Base-by-base conservation (phyloP, 2,113 vertebrate genomes). In the Oryzias melastigma region DNA sequence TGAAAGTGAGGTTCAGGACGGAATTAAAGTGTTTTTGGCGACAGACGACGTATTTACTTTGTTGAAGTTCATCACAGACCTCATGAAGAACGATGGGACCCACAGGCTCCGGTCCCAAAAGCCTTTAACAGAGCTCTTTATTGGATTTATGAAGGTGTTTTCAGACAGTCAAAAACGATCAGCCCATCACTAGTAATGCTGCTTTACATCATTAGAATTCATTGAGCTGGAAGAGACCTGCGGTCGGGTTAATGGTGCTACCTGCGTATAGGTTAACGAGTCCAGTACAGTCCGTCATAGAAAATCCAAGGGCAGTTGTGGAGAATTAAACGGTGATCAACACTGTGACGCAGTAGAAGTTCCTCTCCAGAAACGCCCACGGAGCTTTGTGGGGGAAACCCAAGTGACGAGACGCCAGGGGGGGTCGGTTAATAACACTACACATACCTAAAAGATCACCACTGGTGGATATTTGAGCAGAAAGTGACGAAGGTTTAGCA, bases 381-480 rank as follows among this genome's bases (percentile, higher is more conserved):
- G 74, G 72, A 85, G 71, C 81, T 79, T 85, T 81, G 27, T 35
- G 10, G 46, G 47, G 35, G 8, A 47, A 47, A 45, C n/a, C 14
- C 19, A 92, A 84, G 75, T 88, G 91, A 90, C 87, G 86, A 83
- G 89, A 88, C 88, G 89, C 77, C 80, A 84, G 82, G 87, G 63
- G 78, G 81, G 84, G 88, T 81, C 10, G 78, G 73, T 73, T 81
- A 85, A 91, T 91, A 91, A 89, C 87, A 92, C 83, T 87, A 91
- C 88, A 86, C 92, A 93, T 90, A 95, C 90, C 91, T 91, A 92
- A 88, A 82, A 90, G 89, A 94, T 90, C 92, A 92, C 89, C 86
- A 90, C 92, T 92, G 91, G 78, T 89, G 91, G 79, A 91, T 75
- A 69, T 86, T 80, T 92, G 90, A 93, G 86, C 85, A 66, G 73